Percentiles rank a stretch among this genome's conserved stretches.
Evolutionary conservation across 23 tunicate species (phyloP).

Genomic region (Halocynthia aurantium): DNA sequence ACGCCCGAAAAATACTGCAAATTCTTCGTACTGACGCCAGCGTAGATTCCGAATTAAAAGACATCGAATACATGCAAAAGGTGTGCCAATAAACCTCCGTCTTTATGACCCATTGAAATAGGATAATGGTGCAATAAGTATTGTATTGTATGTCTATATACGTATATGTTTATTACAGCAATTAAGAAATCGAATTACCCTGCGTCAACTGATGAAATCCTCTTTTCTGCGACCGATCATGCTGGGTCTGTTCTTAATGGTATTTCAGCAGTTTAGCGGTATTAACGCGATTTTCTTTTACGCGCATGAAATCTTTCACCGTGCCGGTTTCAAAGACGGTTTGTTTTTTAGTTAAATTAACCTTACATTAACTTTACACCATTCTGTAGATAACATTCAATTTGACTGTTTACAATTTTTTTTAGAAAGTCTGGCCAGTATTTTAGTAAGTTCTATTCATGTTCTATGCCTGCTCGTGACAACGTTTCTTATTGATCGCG

Average conservation of each 20-base stretch:
- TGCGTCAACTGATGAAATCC: no score
- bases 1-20: conserved; percentile 11
- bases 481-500: conserved; percentile 14
- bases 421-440: conserved; percentile 28
- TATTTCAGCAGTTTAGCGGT: conserved; percentile 43
- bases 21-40: conserved; percentile 2
- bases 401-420: neutral
- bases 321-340: conserved; percentile 30
- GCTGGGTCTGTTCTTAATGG: conserved; percentile 14
- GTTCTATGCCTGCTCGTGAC: conserved; percentile 15
- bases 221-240: conserved; percentile 23
- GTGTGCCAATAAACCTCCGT: no score
- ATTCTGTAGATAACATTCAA: neutral
- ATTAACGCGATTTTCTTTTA: conserved; percentile 43
- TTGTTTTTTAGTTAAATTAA: neutral
- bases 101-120: no score
- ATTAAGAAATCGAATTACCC: no score
- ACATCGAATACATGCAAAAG: no score
- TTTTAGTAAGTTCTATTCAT: conserved; percentile 19
- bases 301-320: conserved; percentile 40
- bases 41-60: no score
- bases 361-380: neutral
- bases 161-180: no score
- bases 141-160: no score
- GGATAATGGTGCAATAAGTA: no score